Percentiles rank a stretch among this genome's conserved stretches.
These are phyloP conservation scores for Syngnathus rostellatus DNA, from an alignment of 2,797 vertebrate species.

Conservation along the genomic window DNA sequence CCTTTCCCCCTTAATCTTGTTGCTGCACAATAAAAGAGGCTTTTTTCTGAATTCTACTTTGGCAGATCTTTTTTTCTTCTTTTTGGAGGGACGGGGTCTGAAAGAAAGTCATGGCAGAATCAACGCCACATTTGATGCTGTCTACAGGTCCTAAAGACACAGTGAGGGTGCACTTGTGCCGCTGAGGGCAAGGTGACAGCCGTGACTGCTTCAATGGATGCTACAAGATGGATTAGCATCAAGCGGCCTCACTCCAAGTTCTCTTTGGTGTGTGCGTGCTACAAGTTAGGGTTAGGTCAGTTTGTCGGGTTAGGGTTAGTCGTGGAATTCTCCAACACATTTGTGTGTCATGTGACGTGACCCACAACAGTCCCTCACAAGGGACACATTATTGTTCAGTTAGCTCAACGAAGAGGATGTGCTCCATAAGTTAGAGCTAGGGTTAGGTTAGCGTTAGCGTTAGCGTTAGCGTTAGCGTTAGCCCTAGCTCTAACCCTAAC, in stretches of 20 bases:
- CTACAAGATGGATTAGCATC: conserved; percentile 56
- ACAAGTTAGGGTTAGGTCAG: too few relatives aligned
- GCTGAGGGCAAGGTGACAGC: conserved; percentile 49
- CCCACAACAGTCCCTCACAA: background rate
- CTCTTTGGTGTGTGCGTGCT: background rate
- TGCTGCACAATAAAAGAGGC: conserved; percentile 48
- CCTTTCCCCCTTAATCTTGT: conserved; percentile 43
- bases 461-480: too few relatives aligned
- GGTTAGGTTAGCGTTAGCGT: too few relatives aligned
- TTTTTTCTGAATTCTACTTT: conserved; percentile 59
- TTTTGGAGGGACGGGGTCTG: too few relatives aligned
- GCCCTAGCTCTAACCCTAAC: too few relatives aligned
- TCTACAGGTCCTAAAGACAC: conserved; percentile 44
- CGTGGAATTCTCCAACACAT: background rate
- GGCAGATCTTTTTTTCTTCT: background rate
- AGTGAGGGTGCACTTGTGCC: conserved; percentile 33
- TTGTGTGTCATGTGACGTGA: background rate
- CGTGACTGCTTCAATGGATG: conserved; percentile 41
- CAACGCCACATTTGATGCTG: conserved; percentile 17
- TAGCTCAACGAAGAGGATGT: background rate
- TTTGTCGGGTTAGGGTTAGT: background rate
- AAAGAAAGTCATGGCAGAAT: conserved; percentile 24
- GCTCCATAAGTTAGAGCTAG: background rate
- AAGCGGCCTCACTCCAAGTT: background rate
- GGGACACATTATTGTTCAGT: background rate